Conservation (phyloP, 2,113 vertebrate species). For the Xenotilapia flavipinnis region DNA sequence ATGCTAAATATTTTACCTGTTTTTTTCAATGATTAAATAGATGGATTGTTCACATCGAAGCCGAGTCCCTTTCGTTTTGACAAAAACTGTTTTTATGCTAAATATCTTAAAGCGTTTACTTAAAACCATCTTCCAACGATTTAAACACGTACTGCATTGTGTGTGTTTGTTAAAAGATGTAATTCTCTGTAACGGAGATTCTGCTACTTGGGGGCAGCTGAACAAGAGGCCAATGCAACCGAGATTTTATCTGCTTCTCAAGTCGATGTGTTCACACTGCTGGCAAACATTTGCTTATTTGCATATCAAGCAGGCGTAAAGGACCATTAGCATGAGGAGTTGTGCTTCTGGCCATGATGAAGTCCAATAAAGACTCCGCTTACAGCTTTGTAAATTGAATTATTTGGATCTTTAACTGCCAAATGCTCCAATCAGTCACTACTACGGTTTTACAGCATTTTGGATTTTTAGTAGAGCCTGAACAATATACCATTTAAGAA, state of each 20-base stretch:
- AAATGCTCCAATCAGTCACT: neutral
- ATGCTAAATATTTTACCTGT: neutral
- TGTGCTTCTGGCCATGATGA: neutral
- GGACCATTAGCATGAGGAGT: neutral
- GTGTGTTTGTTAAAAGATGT: neutral
- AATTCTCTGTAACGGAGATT: neutral
- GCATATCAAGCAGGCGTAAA: neutral
- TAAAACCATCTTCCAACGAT: neutral
- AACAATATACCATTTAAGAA: neutral
- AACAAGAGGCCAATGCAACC: neutral
- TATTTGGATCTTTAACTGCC: neutral
- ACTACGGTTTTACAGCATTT: neutral
- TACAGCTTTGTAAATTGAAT: neutral
- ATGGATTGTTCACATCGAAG: neutral
- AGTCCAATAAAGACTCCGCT: neutral
- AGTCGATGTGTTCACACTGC: neutral
- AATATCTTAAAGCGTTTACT: neutral
- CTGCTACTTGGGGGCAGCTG: neutral
- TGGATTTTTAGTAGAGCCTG: neutral
- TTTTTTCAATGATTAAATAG: neutral
- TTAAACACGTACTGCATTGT: neutral
- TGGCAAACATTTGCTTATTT: neutral
- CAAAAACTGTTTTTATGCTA: neutral
- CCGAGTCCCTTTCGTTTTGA: neutral
- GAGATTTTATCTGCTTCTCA: neutral